Percentiles rank a stretch among this genome's conserved stretches.
Conservation (phyloP, 2,888 invertebrate genomes). For the Anoplius nigerrimus region DNA sequence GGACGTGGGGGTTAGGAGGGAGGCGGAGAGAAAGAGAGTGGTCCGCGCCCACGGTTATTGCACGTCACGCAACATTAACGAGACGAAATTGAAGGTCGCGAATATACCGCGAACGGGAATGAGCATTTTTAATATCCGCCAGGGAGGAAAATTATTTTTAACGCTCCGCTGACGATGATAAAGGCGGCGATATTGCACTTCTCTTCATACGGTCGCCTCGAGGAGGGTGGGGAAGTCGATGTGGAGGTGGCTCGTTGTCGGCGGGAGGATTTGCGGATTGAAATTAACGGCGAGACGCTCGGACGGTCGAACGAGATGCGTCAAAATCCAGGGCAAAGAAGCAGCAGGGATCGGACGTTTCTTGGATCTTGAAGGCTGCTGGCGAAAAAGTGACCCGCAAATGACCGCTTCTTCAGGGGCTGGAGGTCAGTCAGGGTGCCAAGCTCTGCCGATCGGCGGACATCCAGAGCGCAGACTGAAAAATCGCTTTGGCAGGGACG, state of each 20-base stretch:
- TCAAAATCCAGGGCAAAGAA: too few relatives aligned
- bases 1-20: too few relatives aligned
- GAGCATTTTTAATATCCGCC: neutral
- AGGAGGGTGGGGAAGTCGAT: too few relatives aligned
- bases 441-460: neutral
- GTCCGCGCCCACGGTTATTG: neutral
- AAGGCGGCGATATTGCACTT: too few relatives aligned
- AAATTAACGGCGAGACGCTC: too few relatives aligned
- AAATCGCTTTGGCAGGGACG: conserved; percentile 1
- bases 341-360: too few relatives aligned
- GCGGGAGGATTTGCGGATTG: too few relatives aligned
- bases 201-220: too few relatives aligned
- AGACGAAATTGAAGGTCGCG: conserved; percentile 17
- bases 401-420: neutral
- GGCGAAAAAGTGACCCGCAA: neutral
- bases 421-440: neutral
- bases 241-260: too few relatives aligned
- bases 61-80: neutral
- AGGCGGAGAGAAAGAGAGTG: conserved; percentile 6
- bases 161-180: too few relatives aligned
- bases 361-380: too few relatives aligned
- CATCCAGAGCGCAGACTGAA: neutral
- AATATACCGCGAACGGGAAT: neutral
- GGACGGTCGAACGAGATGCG: too few relatives aligned
- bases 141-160: conserved; percentile 1